Evolutionary conservation across 30 jellyfish, hydroid and myxozoan species (phyloP).

Genomic region (Mastigias papua): DNA sequence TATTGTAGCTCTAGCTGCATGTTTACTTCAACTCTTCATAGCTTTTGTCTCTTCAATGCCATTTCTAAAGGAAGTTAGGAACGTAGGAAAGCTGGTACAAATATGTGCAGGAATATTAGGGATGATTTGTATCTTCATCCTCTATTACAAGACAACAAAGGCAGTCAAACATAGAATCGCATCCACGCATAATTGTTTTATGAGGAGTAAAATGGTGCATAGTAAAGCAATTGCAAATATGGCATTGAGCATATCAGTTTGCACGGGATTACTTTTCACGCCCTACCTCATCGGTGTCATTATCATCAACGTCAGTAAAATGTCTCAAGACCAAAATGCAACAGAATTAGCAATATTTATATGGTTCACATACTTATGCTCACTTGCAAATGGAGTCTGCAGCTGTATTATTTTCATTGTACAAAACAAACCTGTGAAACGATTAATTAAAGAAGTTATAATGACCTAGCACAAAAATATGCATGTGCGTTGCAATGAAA

Average conservation of each 20-base stretch:
- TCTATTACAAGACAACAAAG: slow-evolving; percentile 14
- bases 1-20: not conserved
- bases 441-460: not conserved
- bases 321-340: not conserved
- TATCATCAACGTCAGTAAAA: not conserved
- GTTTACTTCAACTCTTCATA: not conserved
- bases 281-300: not conserved
- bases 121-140: not conserved
- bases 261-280: not conserved
- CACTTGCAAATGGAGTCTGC: not conserved
- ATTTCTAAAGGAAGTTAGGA: not conserved
- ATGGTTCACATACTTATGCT: not conserved
- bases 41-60: slow-evolving; percentile 3
- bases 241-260: not conserved
- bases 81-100: not conserved
- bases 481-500: no score
- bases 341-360: not conserved
- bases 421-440: not conserved
- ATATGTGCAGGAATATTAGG: not conserved
- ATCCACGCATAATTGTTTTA: not conserved
- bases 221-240: not conserved
- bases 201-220: not conserved
- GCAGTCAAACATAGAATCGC: slow-evolving; percentile 15
- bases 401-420: not conserved
- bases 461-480: no score